phyloP scores from a whole-genome alignment of 1,140 invertebrate genomes.

The Sycobia sp. region DNA sequence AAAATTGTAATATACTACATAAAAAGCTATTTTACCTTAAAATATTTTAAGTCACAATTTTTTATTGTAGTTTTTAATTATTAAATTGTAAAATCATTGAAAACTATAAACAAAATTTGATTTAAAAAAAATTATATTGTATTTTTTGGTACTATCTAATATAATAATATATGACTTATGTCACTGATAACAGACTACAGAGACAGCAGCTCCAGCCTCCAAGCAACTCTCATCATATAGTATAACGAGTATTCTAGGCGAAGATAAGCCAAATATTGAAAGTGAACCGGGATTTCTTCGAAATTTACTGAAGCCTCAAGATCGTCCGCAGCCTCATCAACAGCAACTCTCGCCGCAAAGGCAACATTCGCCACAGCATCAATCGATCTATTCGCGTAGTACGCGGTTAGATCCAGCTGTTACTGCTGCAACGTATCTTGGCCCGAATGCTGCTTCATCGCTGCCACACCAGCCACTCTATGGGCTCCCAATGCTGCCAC shows the following conservation, averaged over 20 bases:
- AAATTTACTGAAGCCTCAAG: constrained; percentile 57
- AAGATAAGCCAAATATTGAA: constrained; percentile 51
- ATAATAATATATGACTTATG: background rate
- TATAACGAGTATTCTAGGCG: constrained; percentile 76
- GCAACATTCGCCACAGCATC: constrained; percentile 16
- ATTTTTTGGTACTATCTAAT: no score
- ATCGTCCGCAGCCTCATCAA: constrained; percentile 40
- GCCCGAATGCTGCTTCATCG: constrained; percentile 42
- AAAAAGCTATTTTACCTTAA: no score
- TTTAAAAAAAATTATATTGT: no score
- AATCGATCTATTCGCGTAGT: constrained; percentile 13
- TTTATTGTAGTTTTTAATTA: no score
- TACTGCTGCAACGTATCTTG: constrained; percentile 41
- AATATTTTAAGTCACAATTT: no score
- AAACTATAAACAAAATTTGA: no score
- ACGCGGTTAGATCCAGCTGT: constrained; percentile 52
- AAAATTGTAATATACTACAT: no score
- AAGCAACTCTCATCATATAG: constrained; percentile 74
- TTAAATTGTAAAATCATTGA: no score
- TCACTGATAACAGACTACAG: constrained; percentile 31
- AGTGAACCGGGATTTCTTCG: constrained; percentile 57
- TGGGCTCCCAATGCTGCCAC: constrained; percentile 56
- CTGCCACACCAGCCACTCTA: constrained; percentile 57
- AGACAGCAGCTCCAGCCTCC: constrained; percentile 48
- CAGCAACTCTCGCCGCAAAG: constrained; percentile 2